Evolutionary conservation across 2,888 invertebrate species (phyloP), one percentile per base, ranked within the genome.

Genomic region (Cremastinae sp.): DNA sequence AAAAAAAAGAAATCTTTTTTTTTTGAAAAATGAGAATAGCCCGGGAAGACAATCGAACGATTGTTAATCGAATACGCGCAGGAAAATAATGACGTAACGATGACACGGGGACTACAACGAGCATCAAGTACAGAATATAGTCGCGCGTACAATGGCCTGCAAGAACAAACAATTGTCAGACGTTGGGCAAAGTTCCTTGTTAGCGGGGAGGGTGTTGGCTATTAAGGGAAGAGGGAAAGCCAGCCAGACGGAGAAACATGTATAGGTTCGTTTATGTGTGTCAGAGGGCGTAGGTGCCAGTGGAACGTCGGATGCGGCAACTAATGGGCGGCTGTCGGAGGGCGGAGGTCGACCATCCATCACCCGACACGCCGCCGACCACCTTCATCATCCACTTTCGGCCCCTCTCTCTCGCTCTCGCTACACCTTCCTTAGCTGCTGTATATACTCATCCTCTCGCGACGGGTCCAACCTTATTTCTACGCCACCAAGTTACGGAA

Each of bases 341-440:
- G 78, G 79, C 79, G 80, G 82, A 82, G 83, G 82, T 83, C 80
- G 79, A 76, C 81, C 81, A 84, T 84, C 82, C 82, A 84, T 84
- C 83, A 84, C 80, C 62, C 72, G 61, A 51, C 45, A 74, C 68
- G 28, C 28, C 68, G 28, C 28, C 77, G 75, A 74, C 82, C 79
- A 83, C 82, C 80, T 83, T 80, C 80, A 78, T 83, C 81, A 80
- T 83, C 79, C 79, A 64, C 74, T 75, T 78, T 75, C 77, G 53
- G 59, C 62, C 78, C 70, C 62, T 34, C 66, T 72, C 75, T 58
- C 58, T 74, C 66, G 69, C 75, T 58, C 58, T 74, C 66, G 65
- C 74, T 74, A 70, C 51, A 14, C 18, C 59, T 34, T 61, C 38
- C 58, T 69, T 65, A 38, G 65, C 28, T 28, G 2, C 5, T 5